Evolutionary conservation across 2,797 vertebrate species (phyloP).

Genomic region (Enteromius viviparus): DNA sequence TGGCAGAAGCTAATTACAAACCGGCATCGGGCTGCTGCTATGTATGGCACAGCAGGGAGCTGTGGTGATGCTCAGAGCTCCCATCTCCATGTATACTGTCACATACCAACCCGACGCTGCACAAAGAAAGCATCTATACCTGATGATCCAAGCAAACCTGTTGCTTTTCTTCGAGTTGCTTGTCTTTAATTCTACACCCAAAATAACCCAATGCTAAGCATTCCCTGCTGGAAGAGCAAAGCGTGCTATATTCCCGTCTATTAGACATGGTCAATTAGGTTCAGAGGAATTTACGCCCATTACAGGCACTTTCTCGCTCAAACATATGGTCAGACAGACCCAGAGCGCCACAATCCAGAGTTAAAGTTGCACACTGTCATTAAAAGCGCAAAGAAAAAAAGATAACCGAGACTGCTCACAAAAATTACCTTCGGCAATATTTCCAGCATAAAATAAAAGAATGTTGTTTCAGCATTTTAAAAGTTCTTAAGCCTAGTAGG

Average conservation of each 20-base stretch:
- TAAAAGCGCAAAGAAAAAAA: slow-evolving; percentile 53
- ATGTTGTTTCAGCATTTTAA: slow-evolving; percentile 19
- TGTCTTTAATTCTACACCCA: slow-evolving; percentile 70
- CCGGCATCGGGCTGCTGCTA: slow-evolving; percentile 55
- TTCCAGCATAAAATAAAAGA: slow-evolving; percentile 18
- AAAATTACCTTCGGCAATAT: slow-evolving; percentile 4
- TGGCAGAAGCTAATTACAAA: slow-evolving; percentile 70
- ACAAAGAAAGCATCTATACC: slow-evolving; percentile 9
- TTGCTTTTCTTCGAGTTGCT: slow-evolving; percentile 63
- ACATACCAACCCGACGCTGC: neutral
- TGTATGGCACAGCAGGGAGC: slow-evolving; percentile 44
- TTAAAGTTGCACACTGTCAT: slow-evolving; percentile 65
- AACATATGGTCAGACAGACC: slow-evolving; percentile 54
- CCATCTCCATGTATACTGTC: slow-evolving; percentile 12
- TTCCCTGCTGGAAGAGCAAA: slow-evolving; percentile 65
- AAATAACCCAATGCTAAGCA: slow-evolving; percentile 63
- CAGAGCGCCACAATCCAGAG: slow-evolving; percentile 40
- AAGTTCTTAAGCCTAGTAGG: neutral
- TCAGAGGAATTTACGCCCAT: slow-evolving; percentile 69
- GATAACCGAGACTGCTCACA: slow-evolving; percentile 7
- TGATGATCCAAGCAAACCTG: slow-evolving; percentile 33
- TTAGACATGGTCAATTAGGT: slow-evolving; percentile 75
- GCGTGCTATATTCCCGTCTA: slow-evolving; percentile 63
- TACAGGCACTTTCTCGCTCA: slow-evolving; percentile 67
- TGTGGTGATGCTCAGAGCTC: slow-evolving; percentile 43